These are phyloP conservation scores for Bombylius discolor DNA, from an alignment of 2,888 invertebrate genomes.

Conservation along the genomic window DNA sequence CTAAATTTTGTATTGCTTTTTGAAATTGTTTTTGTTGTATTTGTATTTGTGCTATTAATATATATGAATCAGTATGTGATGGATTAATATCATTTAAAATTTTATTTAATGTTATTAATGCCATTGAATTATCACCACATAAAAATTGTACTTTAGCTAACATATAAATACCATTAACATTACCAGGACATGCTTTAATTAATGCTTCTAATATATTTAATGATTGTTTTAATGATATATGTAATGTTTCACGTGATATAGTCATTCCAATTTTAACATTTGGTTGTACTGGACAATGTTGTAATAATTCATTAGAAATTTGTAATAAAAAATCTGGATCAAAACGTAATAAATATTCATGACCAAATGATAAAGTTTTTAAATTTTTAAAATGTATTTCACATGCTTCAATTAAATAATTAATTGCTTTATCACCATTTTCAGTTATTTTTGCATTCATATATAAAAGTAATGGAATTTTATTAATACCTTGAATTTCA, in stretches of 20 bases:
- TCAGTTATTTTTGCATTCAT: constrained; percentile 53
- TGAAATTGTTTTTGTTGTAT: constrained; percentile 55
- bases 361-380: constrained; percentile 53
- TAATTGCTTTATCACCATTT: constrained; percentile 42
- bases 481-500: constrained; percentile 59
- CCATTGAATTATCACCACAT: constrained; percentile 59
- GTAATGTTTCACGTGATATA: constrained; percentile 37
- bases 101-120: constrained; percentile 56
- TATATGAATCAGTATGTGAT: constrained; percentile 70
- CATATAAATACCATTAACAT: constrained; percentile 51
- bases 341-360: constrained; percentile 56
- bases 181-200: constrained; percentile 69
- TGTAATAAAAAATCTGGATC: constrained; percentile 80
- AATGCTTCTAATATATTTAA: constrained; percentile 57
- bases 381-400: constrained; percentile 41
- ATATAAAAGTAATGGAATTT: constrained; percentile 53
- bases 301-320: constrained; percentile 61
- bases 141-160: constrained; percentile 70
- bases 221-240: constrained; percentile 44
- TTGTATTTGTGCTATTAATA: constrained; percentile 76
- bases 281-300: constrained; percentile 54
- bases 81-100: constrained; percentile 61
- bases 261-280: constrained; percentile 34
- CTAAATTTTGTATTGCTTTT: constrained; percentile 73
- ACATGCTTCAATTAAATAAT: constrained; percentile 49